Conservation (phyloP, 2,113 vertebrate species). For the Microcebus griseorufus region DNA sequence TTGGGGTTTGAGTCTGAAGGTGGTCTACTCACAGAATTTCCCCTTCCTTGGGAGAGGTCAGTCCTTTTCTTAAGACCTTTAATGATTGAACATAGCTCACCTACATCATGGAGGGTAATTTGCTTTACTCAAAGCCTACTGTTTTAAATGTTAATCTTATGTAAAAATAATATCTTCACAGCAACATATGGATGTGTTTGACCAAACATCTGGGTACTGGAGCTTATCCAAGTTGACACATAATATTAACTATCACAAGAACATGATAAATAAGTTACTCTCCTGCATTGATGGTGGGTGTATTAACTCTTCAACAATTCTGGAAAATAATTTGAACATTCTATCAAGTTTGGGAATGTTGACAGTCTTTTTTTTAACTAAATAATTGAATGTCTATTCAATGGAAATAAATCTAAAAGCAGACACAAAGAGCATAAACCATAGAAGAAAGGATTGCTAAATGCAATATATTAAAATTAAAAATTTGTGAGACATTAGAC, state of each 20-base stretch:
- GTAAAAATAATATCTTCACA: background rate
- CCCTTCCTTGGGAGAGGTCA: background rate
- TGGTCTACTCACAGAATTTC: background rate
- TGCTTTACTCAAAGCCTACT: background rate
- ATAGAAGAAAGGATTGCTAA: background rate
- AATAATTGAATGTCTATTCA: background rate
- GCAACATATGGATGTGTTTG: background rate
- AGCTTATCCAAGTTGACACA: background rate
- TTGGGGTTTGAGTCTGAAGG: background rate
- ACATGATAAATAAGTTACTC: background rate
- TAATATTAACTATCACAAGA: background rate
- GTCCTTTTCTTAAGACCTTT: background rate
- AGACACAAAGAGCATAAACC: background rate
- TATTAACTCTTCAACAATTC: background rate
- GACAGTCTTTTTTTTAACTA: background rate
- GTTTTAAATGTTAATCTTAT: background rate
- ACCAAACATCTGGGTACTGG: background rate
- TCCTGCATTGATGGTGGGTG: background rate
- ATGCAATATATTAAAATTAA: background rate
- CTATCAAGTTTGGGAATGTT: background rate
- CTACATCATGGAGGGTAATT: background rate
- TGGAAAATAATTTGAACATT: background rate
- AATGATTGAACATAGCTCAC: background rate
- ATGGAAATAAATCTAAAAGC: background rate
- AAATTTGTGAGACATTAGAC: background rate